phyloP scores from a whole-genome alignment of 2,113 vertebrate species.

The Varanus salvator region DNA sequence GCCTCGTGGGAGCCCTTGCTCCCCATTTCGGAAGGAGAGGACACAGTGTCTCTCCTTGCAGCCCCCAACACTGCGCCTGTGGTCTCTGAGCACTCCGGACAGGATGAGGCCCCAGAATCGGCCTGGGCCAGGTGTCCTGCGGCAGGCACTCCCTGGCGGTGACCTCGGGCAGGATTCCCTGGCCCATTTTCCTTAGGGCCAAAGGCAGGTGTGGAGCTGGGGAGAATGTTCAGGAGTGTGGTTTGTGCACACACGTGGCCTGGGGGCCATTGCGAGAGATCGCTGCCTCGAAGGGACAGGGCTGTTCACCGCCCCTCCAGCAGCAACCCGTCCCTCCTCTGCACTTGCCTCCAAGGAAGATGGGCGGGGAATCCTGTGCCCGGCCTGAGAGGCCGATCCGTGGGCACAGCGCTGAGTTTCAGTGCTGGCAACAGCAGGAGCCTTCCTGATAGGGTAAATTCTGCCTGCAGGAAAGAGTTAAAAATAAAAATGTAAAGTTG shows the following conservation, averaged over 20 bases:
- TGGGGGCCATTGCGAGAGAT: not conserved
- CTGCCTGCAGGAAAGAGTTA: not conserved
- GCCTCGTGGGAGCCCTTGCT: not conserved
- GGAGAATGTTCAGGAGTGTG: too few relatives aligned
- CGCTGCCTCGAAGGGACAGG: not conserved
- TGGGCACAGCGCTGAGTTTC: not conserved
- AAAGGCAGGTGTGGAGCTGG: too few relatives aligned
- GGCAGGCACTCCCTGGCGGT: too few relatives aligned
- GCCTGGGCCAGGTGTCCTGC: too few relatives aligned
- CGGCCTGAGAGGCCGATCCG: not conserved
- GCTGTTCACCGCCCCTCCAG: not conserved
- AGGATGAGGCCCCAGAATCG: not conserved
- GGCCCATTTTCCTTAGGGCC: too few relatives aligned
- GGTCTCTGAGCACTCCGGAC: not conserved
- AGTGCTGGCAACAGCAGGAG: not conserved
- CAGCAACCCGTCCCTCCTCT: too few relatives aligned
- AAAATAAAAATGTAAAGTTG: conserved; percentile 3
- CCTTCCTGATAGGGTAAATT: not conserved
- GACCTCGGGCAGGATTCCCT: too few relatives aligned
- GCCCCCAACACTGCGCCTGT: not conserved
- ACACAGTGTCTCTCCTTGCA: not conserved
- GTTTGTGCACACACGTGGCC: too few relatives aligned
- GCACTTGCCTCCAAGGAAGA: not conserved
- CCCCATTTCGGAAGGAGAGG: not conserved
- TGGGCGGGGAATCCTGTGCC: too few relatives aligned